A percentile compares a stretch with the other conserved stretches of the same genome.
Evolutionary conservation across 2,113 vertebrate species (phyloP).

Genomic region (Mesoclemmys tuberculata): DNA sequence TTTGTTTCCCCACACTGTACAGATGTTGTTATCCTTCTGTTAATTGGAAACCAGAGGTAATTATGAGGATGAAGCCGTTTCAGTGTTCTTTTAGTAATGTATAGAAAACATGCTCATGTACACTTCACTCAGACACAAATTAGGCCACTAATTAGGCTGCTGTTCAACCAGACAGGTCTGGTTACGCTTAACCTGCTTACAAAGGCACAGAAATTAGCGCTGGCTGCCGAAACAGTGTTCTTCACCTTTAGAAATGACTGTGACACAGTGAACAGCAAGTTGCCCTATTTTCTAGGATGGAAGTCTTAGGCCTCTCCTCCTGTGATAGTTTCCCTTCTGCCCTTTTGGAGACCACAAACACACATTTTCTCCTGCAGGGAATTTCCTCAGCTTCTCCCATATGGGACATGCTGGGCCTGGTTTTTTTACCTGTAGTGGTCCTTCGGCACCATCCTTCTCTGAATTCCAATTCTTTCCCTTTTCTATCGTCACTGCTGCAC

Average conservation of each 20-base stretch:
- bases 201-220: not conserved
- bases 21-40: conserved; percentile 36
- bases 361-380: not conserved
- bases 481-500: fast-evolving
- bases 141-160: conserved; percentile 49
- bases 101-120: not conserved
- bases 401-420: not conserved
- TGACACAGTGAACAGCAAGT: not conserved
- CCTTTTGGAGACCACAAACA: not conserved
- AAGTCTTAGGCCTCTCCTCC: not conserved
- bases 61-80: not conserved
- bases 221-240: not conserved
- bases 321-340: not conserved
- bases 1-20: not conserved
- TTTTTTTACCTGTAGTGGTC: not conserved
- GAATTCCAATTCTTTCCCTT: not conserved
- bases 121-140: conserved; percentile 7
- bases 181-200: not conserved
- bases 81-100: not conserved
- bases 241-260: not conserved
- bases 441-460: not conserved
- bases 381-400: not conserved
- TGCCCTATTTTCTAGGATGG: not conserved
- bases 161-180: not conserved
- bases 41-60: conserved; percentile 50